These are phyloP conservation scores for Poecilia wingei DNA, from an alignment of 2,797 vertebrate genomes.

Conservation along the genomic window DNA sequence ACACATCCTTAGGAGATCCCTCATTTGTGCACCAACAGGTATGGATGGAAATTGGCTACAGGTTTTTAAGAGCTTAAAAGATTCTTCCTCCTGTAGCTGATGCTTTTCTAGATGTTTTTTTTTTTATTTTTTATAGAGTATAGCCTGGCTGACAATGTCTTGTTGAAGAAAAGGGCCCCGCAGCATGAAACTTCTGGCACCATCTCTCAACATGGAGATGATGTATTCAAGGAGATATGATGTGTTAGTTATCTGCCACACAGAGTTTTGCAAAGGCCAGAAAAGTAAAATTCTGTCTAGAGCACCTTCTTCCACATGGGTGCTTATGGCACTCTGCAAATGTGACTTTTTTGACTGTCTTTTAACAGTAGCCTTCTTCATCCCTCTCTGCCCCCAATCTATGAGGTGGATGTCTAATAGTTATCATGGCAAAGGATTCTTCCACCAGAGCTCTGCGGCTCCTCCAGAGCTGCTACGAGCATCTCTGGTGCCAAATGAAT, in stretches of 20 bases:
- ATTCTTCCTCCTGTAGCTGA: constrained; percentile 29
- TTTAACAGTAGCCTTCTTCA: too few relatives aligned
- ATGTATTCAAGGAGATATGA: neutral
- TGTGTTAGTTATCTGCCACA: neutral
- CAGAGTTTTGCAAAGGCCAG: neutral
- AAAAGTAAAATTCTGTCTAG: neutral
- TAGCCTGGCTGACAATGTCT: constrained; percentile 16
- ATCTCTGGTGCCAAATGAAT: neutral
- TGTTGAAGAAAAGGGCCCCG: neutral
- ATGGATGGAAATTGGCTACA: constrained; percentile 64
- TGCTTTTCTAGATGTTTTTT: constrained; percentile 33
- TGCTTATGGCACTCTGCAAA: too few relatives aligned
- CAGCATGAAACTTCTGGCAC: neutral
- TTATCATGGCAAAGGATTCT: neutral
- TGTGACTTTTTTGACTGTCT: too few relatives aligned
- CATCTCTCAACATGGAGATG: neutral
- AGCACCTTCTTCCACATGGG: neutral
- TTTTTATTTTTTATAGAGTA: constrained; percentile 10
- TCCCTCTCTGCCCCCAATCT: too few relatives aligned
- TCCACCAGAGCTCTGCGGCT: neutral
- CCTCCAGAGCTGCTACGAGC: neutral
- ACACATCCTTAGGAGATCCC: constrained; percentile 30
- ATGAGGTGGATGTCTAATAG: neutral
- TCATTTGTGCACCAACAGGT: constrained; percentile 12
- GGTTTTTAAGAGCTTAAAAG: constrained; percentile 47